phyloP scores from a whole-genome alignment of 1,140 invertebrate species.

The Trialeurodes vaporariorum region DNA sequence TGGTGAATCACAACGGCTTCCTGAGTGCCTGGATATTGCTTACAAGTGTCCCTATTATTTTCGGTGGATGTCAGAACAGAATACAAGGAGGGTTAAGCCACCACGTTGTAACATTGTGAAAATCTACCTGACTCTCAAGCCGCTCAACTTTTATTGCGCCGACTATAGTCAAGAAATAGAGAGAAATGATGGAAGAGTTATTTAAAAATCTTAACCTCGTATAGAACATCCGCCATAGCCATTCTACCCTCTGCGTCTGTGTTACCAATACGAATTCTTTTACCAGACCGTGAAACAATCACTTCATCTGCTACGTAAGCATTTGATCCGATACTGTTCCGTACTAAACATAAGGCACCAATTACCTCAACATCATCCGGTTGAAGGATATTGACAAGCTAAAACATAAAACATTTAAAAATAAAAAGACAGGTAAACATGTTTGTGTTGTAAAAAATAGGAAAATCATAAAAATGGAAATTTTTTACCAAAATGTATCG shows the following conservation, averaged over 20 bases:
- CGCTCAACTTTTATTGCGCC: too few species aligned
- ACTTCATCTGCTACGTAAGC: slow-evolving; percentile 87
- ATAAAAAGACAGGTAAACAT: slow-evolving; percentile 6
- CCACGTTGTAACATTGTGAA: too few species aligned
- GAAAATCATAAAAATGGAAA: neutral
- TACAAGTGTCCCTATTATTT: too few species aligned
- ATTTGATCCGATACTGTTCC: slow-evolving; percentile 85
- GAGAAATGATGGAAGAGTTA: too few species aligned
- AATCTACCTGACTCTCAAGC: too few species aligned
- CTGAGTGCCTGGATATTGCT: too few species aligned
- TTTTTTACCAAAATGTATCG: neutral
- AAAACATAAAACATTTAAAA: slow-evolving; percentile 12
- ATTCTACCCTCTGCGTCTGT: slow-evolving; percentile 94
- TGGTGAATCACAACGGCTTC: too few species aligned
- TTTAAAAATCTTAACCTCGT: slow-evolving; percentile 39
- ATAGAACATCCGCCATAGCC: slow-evolving; percentile 89
- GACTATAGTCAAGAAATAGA: too few species aligned
- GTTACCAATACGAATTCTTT: slow-evolving; percentile 75
- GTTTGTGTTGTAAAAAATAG: slow-evolving; percentile 9
- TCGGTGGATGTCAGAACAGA: too few species aligned
- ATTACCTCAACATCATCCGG: slow-evolving; percentile 78
- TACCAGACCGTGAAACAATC: slow-evolving; percentile 71
- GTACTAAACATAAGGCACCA: slow-evolving; percentile 71
- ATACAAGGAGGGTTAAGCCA: too few species aligned
- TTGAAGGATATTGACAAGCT: slow-evolving; percentile 51